Conservation (phyloP, 2,888 invertebrate genomes). For the Chironomus tentans region DNA sequence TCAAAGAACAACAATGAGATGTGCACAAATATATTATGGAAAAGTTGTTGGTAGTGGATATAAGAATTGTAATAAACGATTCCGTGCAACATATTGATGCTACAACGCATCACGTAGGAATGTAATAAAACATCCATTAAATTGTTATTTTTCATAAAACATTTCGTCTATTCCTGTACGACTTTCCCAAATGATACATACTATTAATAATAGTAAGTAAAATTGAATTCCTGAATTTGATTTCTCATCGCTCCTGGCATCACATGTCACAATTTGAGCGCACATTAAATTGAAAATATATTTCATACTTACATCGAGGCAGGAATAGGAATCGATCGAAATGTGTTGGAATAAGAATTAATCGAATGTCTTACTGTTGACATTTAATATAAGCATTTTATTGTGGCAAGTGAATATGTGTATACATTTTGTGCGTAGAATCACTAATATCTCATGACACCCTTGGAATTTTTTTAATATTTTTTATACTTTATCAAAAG, state of each 20-base stretch:
- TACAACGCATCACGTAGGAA: constrained; percentile 18
- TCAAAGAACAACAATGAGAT: constrained; percentile 20
- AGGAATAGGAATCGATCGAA: background rate
- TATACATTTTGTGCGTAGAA: too few relatives aligned
- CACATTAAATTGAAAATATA: background rate
- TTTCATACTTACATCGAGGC: background rate
- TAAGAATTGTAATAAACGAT: background rate
- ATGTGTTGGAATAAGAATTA: background rate
- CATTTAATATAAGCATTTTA: background rate
- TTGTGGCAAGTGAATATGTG: too few relatives aligned
- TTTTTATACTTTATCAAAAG: background rate
- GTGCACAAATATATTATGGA: background rate
- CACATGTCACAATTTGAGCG: background rate
- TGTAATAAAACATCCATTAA: constrained; percentile 26
- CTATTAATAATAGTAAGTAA: background rate
- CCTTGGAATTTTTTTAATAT: too few relatives aligned
- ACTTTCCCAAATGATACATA: background rate
- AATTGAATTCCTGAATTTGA: constrained; percentile 5
- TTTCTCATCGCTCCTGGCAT: constrained; percentile 1
- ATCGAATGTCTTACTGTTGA: background rate
- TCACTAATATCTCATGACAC: too few relatives aligned
- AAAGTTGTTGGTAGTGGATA: background rate
- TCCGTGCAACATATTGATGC: constrained; percentile 17
- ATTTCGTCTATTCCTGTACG: too few relatives aligned
- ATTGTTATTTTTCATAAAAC: constrained; percentile 22